These are phyloP conservation scores for Acrossocheilus wenchowensis DNA, from an alignment of 2,797 vertebrate species.

Conservation along the genomic window DNA sequence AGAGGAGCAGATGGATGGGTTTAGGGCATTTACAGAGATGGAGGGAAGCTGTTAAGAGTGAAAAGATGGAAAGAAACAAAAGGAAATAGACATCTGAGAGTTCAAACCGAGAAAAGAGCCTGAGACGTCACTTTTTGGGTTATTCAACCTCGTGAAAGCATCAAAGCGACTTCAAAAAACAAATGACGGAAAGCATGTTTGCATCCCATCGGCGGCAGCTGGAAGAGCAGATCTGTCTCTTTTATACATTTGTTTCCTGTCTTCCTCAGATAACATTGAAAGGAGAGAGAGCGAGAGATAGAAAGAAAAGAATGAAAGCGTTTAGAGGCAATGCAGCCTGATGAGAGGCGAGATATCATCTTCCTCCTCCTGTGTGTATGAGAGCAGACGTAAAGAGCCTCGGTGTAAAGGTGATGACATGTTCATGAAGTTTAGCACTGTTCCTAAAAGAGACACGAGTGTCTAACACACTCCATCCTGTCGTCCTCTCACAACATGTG, in stretches of 20 bases:
- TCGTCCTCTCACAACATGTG: background rate
- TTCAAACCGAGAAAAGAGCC: background rate
- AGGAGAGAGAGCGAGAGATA: conserved; percentile 36
- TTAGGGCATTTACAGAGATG: conserved; percentile 32
- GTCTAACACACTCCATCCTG: conserved; percentile 22
- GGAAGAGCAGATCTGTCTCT: conserved; percentile 39
- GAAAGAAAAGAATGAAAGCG: conserved; percentile 53
- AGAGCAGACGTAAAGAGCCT: background rate
- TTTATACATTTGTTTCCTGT: conserved; percentile 68
- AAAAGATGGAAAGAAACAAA: conserved; percentile 30
- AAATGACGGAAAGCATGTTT: background rate
- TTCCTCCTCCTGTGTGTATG: conserved; percentile 19
- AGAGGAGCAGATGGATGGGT: conserved; percentile 43
- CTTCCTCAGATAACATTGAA: conserved; percentile 77
- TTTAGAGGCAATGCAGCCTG: conserved; percentile 37
- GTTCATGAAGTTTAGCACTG: conserved; percentile 5
- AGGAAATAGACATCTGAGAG: conserved; percentile 9
- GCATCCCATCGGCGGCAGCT: background rate
- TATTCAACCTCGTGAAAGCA: conserved; percentile 8
- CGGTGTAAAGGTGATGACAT: conserved; percentile 31
- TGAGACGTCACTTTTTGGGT: conserved; percentile 13
- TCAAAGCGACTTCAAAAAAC: conserved; percentile 7
- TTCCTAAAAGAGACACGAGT: background rate
- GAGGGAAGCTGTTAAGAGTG: conserved; percentile 1
- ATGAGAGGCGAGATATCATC: conserved; percentile 63